Base-by-base conservation (phyloP, 2,797 vertebrate species). In the Decapterus maruadsi region DNA sequence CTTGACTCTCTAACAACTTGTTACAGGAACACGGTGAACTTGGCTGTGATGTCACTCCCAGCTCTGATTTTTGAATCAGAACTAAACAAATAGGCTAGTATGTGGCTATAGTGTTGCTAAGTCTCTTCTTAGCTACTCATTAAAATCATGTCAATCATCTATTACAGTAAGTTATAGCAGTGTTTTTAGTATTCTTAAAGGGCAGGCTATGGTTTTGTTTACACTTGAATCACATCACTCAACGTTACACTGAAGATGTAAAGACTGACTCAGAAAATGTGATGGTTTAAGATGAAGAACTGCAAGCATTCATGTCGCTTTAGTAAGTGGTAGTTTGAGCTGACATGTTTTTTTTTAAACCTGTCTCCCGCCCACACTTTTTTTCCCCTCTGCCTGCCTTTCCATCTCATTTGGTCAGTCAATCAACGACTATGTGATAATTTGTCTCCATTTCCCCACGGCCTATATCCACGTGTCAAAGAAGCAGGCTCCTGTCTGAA, bases 391-490 rank as follows among this genome's bases (percentile, higher is more conserved):
- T 1, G 4, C 68, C 77, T 63, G 54, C 62, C 57, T 69, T 62
- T 73, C 76, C 43, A 68, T 78, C 71, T 77, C 60, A 67, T 75
- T 83, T 58, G 54, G 77, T 78, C 67, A 71, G 53, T 86, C 83
- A 76, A 73, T 92, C 82, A 79, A 82, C 77, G 77, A 22, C 1
- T 4, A 54, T 20, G 78, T 54, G 45, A 83, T 84, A 13, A 82
- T 88, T 78, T 65, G 61, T 84, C 81, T 84, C 65, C 63, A 50
- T 81, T 90, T 89, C 26, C 73, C 75, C 62, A 50, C 77, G 48
- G 70, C 72, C 71, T 56, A 3, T 26, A 10, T 80, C 80, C 68
- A 67, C 42, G 57, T 53, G 69, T 84, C 80, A 82, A 57, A 74
- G 57, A 64, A 72, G 51, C 17, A 1, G 67, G 26, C 68, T 22